phyloP scores from a whole-genome alignment of 2,113 vertebrate genomes.

The Ia io region DNA sequence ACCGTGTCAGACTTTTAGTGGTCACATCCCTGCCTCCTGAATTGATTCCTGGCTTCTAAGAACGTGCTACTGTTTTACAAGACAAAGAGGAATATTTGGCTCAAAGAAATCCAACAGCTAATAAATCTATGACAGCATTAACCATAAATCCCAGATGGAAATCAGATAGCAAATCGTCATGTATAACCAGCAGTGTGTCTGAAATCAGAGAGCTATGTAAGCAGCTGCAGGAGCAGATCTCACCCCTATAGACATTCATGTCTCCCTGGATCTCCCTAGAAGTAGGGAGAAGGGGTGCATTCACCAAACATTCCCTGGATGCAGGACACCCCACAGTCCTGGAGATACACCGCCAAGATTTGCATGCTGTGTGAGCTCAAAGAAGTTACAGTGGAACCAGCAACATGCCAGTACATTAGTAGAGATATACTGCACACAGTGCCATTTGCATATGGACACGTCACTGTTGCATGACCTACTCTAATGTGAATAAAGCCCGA shows the following conservation, averaged over 20 bases:
- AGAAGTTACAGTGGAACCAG: not conserved
- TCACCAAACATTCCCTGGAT: accelerated
- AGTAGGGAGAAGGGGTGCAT: accelerated
- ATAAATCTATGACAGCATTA: not conserved
- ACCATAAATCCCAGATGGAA: not conserved
- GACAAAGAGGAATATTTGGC: not conserved
- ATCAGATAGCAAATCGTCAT: not conserved
- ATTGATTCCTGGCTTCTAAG: slow-evolving; percentile 1
- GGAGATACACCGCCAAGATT: not conserved
- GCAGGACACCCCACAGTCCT: accelerated
- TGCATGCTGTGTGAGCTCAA: not conserved
- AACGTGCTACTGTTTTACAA: not conserved
- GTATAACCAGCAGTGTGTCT: not conserved
- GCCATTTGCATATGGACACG: not conserved
- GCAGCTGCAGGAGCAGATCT: not conserved
- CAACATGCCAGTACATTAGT: not conserved
- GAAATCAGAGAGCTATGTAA: not conserved
- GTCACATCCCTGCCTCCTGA: not conserved
- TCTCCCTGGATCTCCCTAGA: accelerated
- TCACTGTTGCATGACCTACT: not conserved
- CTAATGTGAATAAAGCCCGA: not conserved
- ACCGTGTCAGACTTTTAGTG: not conserved
- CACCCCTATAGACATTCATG: not conserved
- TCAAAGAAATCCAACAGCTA: not conserved
- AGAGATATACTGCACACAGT: accelerated